Evolutionary conservation across 1,140 invertebrate species (phyloP), one percentile per base, ranked within the genome.

Genomic region (Stenopsyche tienmushanensis): DNA sequence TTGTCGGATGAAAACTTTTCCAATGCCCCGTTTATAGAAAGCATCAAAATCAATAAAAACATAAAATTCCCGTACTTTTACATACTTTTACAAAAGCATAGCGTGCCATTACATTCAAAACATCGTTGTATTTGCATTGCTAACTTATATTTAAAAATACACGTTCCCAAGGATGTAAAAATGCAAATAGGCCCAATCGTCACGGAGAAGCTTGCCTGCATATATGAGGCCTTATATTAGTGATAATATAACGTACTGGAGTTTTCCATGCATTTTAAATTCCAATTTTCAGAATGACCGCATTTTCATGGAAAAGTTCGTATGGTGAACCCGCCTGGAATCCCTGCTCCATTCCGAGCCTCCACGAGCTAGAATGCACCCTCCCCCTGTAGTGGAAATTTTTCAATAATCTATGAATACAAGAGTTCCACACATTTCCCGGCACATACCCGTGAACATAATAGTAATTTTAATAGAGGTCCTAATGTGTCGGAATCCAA

Each of bases 281-380:
- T 59, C 18, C 55, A 59, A 42, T 59, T 59, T 59, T 59, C 39
- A 59, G 20, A 59, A 59, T 59, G 55, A 59, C 55, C 55, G 55
- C 55, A 47, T 47, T 41, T 59, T 26, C 23, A 26, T 21, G 18
- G 50, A 53, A 26, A 21, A 53, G 7, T 53, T 53, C 20, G 5
- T 24, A 7, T 21, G 23, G 20, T 15, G 50, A 8, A 21, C 18
- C n/a, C n/a, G n/a, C n/a, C n/a, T n/a, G 24, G 23, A 53, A 47
- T 47, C 45, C 45, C 15, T 15, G 15, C 15, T 47, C 15, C 45
- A 47, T 15, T n/a, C n/a, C n/a, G 7, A 7, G 3, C 20, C 5
- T 5, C n/a, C 20, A 17, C 45, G 5, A 13, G 29, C 29, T n/a
- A n/a, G n/a, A n/a, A n/a, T n/a, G n/a, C n/a, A 15, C 5, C 7